These are phyloP conservation scores for Dilophus febrilis DNA, from an alignment of 2,888 invertebrate species.

Conservation along the genomic window DNA sequence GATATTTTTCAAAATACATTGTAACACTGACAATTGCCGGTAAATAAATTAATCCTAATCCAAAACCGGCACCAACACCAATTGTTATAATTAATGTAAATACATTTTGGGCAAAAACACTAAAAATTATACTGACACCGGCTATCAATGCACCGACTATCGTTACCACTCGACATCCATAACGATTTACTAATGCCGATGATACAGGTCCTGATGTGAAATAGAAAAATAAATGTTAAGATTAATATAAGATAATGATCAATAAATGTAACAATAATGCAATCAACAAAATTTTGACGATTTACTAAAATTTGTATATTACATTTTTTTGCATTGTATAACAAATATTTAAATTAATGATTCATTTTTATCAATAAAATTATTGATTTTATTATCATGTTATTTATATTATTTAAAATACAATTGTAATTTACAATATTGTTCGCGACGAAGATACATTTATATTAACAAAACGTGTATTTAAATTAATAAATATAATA, in stretches of 20 bases:
- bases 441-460: too few species aligned
- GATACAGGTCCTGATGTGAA: conserved; percentile 74
- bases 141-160: conserved; percentile 74
- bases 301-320: too few species aligned
- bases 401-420: too few species aligned
- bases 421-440: too few species aligned
- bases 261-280: background rate
- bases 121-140: conserved; percentile 56
- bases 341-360: too few species aligned
- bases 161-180: conserved; percentile 82
- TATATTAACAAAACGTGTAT: too few species aligned
- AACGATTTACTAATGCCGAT: conserved; percentile 85
- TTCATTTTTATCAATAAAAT: too few species aligned
- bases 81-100: conserved; percentile 78
- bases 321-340: too few species aligned
- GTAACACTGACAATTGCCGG: conserved; percentile 97
- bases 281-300: too few species aligned
- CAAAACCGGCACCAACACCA: conserved; percentile 84
- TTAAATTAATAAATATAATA: too few species aligned
- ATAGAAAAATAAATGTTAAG: too few species aligned
- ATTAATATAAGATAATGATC: background rate
- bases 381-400: too few species aligned
- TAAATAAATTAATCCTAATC: conserved; percentile 92
- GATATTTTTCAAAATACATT: conserved; percentile 86
- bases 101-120: conserved; percentile 70